phyloP scores from a whole-genome alignment of 1,140 invertebrate genomes.

The Eumaeus atala region DNA sequence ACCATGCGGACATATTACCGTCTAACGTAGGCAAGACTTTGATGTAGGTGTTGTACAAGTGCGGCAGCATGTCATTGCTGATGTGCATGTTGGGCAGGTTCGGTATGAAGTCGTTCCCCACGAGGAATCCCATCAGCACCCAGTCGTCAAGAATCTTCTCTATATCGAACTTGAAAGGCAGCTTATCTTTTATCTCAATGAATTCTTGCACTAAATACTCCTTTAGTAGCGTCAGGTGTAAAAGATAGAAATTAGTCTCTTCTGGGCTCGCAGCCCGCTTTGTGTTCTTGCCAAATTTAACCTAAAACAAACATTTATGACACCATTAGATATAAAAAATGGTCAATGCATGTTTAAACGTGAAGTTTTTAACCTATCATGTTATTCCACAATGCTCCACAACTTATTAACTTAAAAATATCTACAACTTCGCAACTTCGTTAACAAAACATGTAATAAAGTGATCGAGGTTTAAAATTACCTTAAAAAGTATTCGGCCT shows the following conservation, averaged over 20 bases:
- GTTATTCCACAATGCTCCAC: no score
- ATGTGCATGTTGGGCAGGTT: conserved; percentile 96
- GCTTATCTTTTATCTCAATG: conserved; percentile 79
- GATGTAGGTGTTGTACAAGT: conserved; percentile 93
- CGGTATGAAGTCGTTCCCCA: conserved; percentile 98
- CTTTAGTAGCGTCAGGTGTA: conserved; percentile 92
- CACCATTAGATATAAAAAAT: no score
- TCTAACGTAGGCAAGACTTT: conserved; percentile 88
- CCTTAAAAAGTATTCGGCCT: no score
- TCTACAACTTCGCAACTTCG: no score
- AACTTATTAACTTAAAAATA: no score
- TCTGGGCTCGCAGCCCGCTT: conserved; percentile 82
- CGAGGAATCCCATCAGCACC: conserved; percentile 95
- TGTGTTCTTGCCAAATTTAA: conserved; percentile 80
- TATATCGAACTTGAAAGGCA: conserved; percentile 85
- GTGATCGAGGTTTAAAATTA: no score
- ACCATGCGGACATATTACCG: conserved; percentile 81
- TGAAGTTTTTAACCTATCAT: no score
- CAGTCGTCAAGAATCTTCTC: conserved; percentile 85
- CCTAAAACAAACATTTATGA: conserved; percentile 67
- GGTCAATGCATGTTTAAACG: no score
- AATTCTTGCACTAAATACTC: conserved; percentile 97
- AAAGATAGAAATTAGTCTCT: conserved; percentile 93
- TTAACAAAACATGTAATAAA: no score
- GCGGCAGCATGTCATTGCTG: conserved; percentile 87